Evolutionary conservation across 2,888 invertebrate genomes (phyloP), one percentile per base, ranked within the genome.

Genomic region (Amiota minor): DNA sequence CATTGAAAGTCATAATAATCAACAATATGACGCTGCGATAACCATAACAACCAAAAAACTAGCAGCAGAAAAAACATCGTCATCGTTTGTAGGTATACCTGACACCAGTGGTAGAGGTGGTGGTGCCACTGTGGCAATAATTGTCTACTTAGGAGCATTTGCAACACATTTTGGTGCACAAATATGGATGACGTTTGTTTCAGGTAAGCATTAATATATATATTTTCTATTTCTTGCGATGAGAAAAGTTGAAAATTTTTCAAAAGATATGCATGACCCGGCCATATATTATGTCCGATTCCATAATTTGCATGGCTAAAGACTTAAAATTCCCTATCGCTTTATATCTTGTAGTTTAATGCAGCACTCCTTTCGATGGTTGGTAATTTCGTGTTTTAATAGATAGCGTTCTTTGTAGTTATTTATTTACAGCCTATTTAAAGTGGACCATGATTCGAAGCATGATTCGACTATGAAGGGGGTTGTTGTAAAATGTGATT

Each of bases 151-250:
- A 49, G 92, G 92, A 0, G 93, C 95, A 10, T 95, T 97, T 81
- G 94, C 95, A 77, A 93, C 93, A 73, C 96, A 97, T 88, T 93
- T 96, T 80, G 97, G 97, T 49, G 92, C 96, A 20, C 97, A 97
- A 91, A 92, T 97, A 79, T 97, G 97, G 97, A 97, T 97, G 95
- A 96, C 97, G 12, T 95, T 97, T 86, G 92, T 97, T 50, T 97
- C 97, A 86, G 95, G 95, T 95, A 89, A 84, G 82, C 73, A 12
- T 45, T 9, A 2, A 14, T 50, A 50, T 50, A 50, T 50, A 6
- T 50, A 10, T n/a, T 50, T n/a, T 9, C n/a, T 50, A 50, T 50
- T n/a, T 50, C 3, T n/a, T n/a, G 4, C 3, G 4, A 9, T 50
- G 12, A 1, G 4, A 50, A 50, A 50, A 2, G 1, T 1, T 2